Evolutionary conservation across 2,113 vertebrate species (phyloP).

Genomic region (Spilogale gracilis): DNA sequence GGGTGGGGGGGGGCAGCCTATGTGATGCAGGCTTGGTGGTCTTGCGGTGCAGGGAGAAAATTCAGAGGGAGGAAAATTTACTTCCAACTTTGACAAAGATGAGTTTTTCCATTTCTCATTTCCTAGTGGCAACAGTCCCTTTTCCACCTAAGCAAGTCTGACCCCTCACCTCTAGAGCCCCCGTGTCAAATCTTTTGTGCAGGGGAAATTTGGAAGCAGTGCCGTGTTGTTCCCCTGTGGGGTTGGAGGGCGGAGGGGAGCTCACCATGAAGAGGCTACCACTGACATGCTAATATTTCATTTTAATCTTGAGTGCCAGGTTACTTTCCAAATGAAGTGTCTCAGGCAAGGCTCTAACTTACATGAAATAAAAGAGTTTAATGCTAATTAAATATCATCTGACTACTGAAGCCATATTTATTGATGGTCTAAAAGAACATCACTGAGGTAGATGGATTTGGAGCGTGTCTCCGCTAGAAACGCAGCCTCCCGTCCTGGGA

Average conservation of each 20-base stretch:
- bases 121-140: neutral
- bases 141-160: fast-evolving
- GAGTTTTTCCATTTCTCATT: neutral
- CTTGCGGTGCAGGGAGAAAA: neutral
- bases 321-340: conserved; percentile 79
- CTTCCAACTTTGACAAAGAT: neutral
- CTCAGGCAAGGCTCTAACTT: conserved; percentile 79
- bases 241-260: neutral
- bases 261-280: fast-evolving
- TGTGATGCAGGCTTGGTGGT: neutral
- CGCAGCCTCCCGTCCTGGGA: too few species aligned
- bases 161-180: neutral
- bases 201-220: neutral
- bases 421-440: conserved; percentile 38
- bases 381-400: conserved; percentile 69
- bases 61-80: neutral
- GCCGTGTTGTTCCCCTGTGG: fast-evolving
- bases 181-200: neutral
- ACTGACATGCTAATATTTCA: conserved; percentile 76
- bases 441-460: neutral
- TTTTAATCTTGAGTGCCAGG: conserved; percentile 82
- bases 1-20: neutral
- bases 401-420: conserved; percentile 66
- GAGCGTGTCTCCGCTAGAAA: neutral
- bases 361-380: conserved; percentile 72